phyloP scores from a whole-genome alignment of 2,797 vertebrate species.

The Cyclura pinguis region DNA sequence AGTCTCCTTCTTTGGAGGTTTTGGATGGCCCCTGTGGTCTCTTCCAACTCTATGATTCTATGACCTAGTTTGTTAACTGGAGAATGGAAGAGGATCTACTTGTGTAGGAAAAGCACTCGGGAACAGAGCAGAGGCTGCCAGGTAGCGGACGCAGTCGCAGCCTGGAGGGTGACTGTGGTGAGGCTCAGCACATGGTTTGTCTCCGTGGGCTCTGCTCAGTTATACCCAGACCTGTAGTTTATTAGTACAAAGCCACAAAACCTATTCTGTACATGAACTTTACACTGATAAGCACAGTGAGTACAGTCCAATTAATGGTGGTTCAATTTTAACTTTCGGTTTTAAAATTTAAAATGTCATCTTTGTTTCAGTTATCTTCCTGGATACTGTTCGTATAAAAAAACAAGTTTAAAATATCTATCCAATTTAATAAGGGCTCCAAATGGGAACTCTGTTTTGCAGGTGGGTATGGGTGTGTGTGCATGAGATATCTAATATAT shows the following conservation, averaged over 20 bases:
- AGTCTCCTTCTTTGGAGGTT: too few species aligned
- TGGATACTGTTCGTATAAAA: background rate
- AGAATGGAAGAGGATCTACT: conserved; percentile 66
- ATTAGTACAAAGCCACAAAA: background rate
- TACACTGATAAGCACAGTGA: too few species aligned
- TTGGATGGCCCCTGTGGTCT: too few species aligned
- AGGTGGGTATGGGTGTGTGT: too few species aligned
- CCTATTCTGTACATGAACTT: too few species aligned
- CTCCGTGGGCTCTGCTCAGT: background rate
- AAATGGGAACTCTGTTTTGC: background rate
- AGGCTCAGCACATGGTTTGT: too few species aligned
- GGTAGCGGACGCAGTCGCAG: conserved; percentile 64
- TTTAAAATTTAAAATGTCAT: background rate
- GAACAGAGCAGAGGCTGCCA: conserved; percentile 67
- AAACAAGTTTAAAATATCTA: background rate
- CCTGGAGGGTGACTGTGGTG: background rate
- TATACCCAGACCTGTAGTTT: background rate
- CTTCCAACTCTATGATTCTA: too few species aligned
- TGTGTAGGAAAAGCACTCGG: conserved; percentile 57
- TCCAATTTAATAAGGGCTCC: background rate
- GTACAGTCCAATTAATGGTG: background rate
- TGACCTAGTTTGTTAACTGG: conserved; percentile 65
- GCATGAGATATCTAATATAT: too few species aligned
- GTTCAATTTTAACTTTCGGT: background rate
- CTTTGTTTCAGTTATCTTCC: background rate